Percentiles rank a stretch among this genome's conserved stretches.
These are phyloP conservation scores for Nephrotoma guestfalica DNA, from an alignment of 2,888 invertebrate genomes.

Conservation along the genomic window DNA sequence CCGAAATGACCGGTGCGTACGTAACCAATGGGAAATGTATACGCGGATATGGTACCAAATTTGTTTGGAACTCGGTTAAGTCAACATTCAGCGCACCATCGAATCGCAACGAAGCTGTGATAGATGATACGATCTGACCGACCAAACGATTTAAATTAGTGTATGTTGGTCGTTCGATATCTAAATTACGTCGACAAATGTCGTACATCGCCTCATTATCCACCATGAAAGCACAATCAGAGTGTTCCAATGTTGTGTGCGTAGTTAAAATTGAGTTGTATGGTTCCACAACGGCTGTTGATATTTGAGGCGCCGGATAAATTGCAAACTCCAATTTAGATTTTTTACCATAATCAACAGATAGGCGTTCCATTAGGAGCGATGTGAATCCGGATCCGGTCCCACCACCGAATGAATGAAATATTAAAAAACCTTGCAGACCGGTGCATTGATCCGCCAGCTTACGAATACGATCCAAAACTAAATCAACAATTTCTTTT, in stretches of 20 bases:
- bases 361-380: conserved; percentile 79
- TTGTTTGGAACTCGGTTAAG: conserved; percentile 87
- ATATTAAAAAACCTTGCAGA: conserved; percentile 76
- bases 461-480: conserved; percentile 66
- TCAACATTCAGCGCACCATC: conserved; percentile 88
- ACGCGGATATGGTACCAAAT: conserved; percentile 85
- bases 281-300: conserved; percentile 70
- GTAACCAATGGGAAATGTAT: conserved; percentile 90
- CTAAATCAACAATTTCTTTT: conserved; percentile 74
- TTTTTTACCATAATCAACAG: conserved; percentile 87
- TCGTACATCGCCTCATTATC: conserved; percentile 82
- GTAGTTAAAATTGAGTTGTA: conserved; percentile 90
- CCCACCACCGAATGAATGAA: conserved; percentile 84
- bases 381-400: conserved; percentile 90
- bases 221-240: conserved; percentile 87
- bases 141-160: conserved; percentile 78
- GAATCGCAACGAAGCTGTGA: conserved; percentile 83
- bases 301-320: conserved; percentile 88
- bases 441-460: conserved; percentile 79
- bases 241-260: conserved; percentile 76
- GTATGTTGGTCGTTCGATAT: conserved; percentile 73
- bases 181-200: conserved; percentile 73
- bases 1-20: conserved; percentile 83
- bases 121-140: conserved; percentile 81
- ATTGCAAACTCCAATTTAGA: conserved; percentile 87